These are phyloP conservation scores for Gyps fulvus DNA, from an alignment of 2,113 vertebrate species.

Conservation along the genomic window DNA sequence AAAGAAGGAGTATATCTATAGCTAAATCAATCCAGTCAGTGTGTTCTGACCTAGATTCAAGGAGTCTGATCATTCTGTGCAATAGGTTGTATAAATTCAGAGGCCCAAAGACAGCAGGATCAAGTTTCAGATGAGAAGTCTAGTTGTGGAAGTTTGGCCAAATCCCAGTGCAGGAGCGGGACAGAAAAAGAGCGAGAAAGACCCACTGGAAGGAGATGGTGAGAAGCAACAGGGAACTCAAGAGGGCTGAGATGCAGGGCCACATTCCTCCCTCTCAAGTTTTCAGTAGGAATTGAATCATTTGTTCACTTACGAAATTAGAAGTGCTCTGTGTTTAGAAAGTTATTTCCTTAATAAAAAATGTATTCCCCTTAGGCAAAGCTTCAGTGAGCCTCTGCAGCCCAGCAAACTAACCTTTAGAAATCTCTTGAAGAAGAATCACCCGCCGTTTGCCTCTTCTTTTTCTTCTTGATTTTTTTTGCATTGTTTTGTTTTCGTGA, in stretches of 20 bases:
- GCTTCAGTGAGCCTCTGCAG: neutral
- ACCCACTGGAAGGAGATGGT: neutral
- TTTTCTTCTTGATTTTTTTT: neutral
- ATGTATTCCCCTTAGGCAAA: neutral
- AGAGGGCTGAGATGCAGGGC: neutral
- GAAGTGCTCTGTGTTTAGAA: conserved; percentile 20
- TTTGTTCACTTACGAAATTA: conserved; percentile 40
- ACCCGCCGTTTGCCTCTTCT: neutral
- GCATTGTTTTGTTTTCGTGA: neutral
- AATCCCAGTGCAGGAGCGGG: neutral
- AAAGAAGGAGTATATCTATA: neutral
- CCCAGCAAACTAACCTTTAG: neutral
- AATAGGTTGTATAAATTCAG: conserved; percentile 56
- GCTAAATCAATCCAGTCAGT: conserved; percentile 57
- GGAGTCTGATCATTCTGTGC: conserved; percentile 29
- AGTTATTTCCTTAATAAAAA: conserved; percentile 46
- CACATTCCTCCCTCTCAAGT: neutral
- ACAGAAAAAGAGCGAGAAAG: neutral
- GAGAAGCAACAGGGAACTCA: neutral
- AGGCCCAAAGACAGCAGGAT: conserved; percentile 42
- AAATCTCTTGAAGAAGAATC: neutral
- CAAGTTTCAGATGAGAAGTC: conserved; percentile 47
- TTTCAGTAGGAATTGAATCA: conserved; percentile 33
- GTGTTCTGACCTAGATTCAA: conserved; percentile 65
- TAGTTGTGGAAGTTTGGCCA: conserved; percentile 29